Evolutionary conservation across 2,113 vertebrate genomes (phyloP).

Genomic region (Fulmarus glacialis): DNA sequence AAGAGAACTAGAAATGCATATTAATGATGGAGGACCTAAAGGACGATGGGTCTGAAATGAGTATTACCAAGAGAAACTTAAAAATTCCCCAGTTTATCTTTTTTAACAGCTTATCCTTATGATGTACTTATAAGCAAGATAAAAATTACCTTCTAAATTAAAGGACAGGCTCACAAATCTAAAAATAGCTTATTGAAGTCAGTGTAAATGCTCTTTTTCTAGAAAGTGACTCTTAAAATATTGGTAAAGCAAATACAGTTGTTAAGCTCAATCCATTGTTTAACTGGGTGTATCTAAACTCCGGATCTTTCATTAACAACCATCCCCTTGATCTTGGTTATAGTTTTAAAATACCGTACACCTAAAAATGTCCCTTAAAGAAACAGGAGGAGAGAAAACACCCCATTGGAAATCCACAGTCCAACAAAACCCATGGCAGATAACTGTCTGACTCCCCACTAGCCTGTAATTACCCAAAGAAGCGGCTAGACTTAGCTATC

Average conservation of each 20-base stretch:
- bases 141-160: background rate
- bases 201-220: background rate
- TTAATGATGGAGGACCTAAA: conserved; percentile 5
- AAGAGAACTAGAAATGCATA: conserved; percentile 40
- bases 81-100: background rate
- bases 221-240: conserved; percentile 10
- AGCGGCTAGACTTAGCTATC: conserved; percentile 7
- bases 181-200: background rate
- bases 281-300: background rate
- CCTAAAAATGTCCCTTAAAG: background rate
- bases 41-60: background rate
- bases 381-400: background rate
- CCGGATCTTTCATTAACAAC: background rate
- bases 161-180: background rate
- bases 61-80: background rate
- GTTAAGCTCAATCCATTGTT: background rate
- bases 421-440: background rate
- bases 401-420: background rate
- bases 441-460: background rate
- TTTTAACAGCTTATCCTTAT: background rate
- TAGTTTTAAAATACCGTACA: background rate
- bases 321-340: background rate
- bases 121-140: background rate
- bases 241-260: background rate
- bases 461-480: conserved; percentile 38